These are phyloP conservation scores for Trissolcus brochymenae DNA, from an alignment of 2,888 invertebrate species.

Conservation along the genomic window DNA sequence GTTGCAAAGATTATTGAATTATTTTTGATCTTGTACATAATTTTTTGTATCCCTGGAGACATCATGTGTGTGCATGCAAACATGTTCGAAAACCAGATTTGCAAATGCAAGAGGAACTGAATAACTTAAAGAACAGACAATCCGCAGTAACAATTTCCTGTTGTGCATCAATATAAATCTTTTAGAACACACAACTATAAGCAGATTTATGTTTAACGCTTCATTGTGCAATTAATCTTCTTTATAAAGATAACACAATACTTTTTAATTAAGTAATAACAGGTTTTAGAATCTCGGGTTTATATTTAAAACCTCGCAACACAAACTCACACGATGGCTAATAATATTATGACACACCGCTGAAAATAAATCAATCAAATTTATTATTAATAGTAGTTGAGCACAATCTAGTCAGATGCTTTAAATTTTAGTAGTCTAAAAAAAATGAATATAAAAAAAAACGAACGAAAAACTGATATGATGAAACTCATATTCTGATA, in stretches of 20 bases:
- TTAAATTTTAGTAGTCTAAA: too few relatives aligned
- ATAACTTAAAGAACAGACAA: slow-evolving; percentile 34
- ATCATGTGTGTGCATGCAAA: neutral
- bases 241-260: slow-evolving; percentile 10
- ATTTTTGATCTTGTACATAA: too few relatives aligned
- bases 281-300: slow-evolving; percentile 1
- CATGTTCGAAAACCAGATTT: slow-evolving; percentile 23
- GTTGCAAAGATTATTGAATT: too few relatives aligned
- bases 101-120: slow-evolving; percentile 37
- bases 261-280: slow-evolving; percentile 14
- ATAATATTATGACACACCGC: too few relatives aligned
- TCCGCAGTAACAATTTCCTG: slow-evolving; percentile 39
- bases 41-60: too few relatives aligned
- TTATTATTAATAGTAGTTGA: too few relatives aligned
- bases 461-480: too few relatives aligned
- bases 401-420: too few relatives aligned
- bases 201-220: slow-evolving; percentile 43
- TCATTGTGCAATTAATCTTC: slow-evolving; percentile 40
- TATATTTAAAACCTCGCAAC: neutral
- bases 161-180: slow-evolving; percentile 41
- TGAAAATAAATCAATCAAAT: too few relatives aligned
- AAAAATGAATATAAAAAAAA: too few relatives aligned
- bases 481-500: too few relatives aligned
- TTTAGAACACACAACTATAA: slow-evolving; percentile 33
- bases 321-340: too few relatives aligned